These are phyloP conservation scores for Netelia virgata DNA, from an alignment of 2,888 invertebrate species.

Conservation along the genomic window DNA sequence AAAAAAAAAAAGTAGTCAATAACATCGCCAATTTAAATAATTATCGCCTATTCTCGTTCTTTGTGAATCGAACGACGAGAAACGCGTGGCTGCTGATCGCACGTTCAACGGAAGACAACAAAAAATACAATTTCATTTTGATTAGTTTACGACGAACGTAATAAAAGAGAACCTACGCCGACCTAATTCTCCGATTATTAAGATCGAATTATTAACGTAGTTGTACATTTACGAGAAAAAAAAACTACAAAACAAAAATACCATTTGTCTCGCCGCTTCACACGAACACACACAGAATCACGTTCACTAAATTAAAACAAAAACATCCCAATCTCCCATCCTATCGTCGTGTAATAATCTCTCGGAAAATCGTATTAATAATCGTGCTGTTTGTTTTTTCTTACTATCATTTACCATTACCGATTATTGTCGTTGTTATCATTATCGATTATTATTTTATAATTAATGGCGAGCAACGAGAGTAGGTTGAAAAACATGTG, in stretches of 20 bases:
- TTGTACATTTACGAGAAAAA: slow-evolving; percentile 39
- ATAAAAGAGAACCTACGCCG: slow-evolving; percentile 34
- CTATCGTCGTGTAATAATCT: slow-evolving; percentile 50
- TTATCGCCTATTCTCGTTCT: slow-evolving; percentile 36
- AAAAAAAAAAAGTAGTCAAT: slow-evolving; percentile 52
- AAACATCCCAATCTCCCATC: slow-evolving; percentile 6
- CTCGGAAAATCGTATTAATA: slow-evolving; percentile 25
- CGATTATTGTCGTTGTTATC: neutral
- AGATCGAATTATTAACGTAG: slow-evolving; percentile 51
- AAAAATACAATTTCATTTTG: slow-evolving; percentile 8
- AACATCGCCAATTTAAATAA: slow-evolving; percentile 56
- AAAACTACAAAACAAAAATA: slow-evolving; percentile 3
- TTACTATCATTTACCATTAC: neutral
- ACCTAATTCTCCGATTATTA: slow-evolving; percentile 60
- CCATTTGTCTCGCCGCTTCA: slow-evolving; percentile 56
- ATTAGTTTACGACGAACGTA: slow-evolving; percentile 20
- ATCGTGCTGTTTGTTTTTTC: slow-evolving; percentile 14
- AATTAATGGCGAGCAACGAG: slow-evolving; percentile 27
- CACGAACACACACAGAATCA: slow-evolving; percentile 29
- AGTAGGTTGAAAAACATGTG: slow-evolving; percentile 25
- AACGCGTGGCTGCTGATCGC: slow-evolving; percentile 44
- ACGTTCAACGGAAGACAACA: slow-evolving; percentile 12
- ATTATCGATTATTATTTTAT: slow-evolving; percentile 46
- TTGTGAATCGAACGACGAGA: slow-evolving; percentile 16
- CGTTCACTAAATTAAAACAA: neutral